These are phyloP conservation scores for Strix aluco DNA, from an alignment of 2,113 vertebrate genomes.

Conservation along the genomic window DNA sequence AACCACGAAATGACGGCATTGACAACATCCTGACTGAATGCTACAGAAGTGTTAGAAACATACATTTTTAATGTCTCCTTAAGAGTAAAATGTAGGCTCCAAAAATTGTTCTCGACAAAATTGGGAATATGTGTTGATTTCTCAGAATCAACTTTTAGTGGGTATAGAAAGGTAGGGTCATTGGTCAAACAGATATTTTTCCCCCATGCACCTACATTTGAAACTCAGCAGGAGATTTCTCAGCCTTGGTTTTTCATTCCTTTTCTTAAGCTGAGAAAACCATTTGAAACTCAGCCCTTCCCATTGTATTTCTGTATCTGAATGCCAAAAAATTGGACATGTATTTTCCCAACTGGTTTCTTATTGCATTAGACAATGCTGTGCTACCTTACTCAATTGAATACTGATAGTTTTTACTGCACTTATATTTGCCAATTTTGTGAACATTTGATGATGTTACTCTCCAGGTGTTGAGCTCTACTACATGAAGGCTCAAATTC, in stretches of 20 bases:
- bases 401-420: neutral
- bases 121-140: slow-evolving; percentile 59
- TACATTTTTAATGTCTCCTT: slow-evolving; percentile 62
- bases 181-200: slow-evolving; percentile 43
- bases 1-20: slow-evolving; percentile 43
- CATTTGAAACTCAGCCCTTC: slow-evolving; percentile 4
- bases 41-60: slow-evolving; percentile 28
- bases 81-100: slow-evolving; percentile 35
- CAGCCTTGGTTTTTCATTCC: neutral
- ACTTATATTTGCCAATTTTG: slow-evolving; percentile 8
- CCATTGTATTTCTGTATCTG: neutral
- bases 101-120: slow-evolving; percentile 63
- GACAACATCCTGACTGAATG: slow-evolving; percentile 46
- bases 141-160: slow-evolving; percentile 39
- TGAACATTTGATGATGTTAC: neutral
- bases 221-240: slow-evolving; percentile 43
- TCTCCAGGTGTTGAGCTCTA: neutral
- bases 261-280: slow-evolving; percentile 36
- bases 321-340: slow-evolving; percentile 1
- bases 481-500: neutral
- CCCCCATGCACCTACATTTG: slow-evolving; percentile 8
- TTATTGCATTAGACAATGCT: slow-evolving; percentile 3
- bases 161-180: slow-evolving; percentile 31
- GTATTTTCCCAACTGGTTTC: slow-evolving; percentile 13
- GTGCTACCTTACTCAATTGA: neutral